A percentile compares a stretch with the other conserved stretches of the same genome.
phyloP scores from a whole-genome alignment of 2,113 vertebrate species.

The Pterocles burchelli region DNA sequence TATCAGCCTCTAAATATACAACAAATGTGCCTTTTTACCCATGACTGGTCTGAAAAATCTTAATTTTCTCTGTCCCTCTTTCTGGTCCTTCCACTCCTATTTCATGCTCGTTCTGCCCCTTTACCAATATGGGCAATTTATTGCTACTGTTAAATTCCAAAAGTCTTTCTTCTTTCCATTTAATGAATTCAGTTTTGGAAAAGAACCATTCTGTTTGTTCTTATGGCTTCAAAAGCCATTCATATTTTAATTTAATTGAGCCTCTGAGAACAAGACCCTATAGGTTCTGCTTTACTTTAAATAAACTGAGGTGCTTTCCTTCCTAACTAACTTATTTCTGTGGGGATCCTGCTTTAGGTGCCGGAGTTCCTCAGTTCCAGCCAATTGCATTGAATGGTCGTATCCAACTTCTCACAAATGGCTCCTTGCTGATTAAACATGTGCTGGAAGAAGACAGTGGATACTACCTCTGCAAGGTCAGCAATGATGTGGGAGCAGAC shows the following conservation, averaged over 20 bases:
- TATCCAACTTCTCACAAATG: conserved; percentile 93
- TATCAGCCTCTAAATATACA: conserved; percentile 59
- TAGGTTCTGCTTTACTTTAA: neutral
- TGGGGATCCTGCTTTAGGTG: conserved; percentile 73
- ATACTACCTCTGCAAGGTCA: conserved; percentile 99
- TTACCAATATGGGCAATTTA: neutral
- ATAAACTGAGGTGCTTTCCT: neutral
- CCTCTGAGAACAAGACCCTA: neutral
- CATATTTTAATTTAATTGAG: neutral
- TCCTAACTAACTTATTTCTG: neutral
- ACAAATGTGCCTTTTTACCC: conserved; percentile 62
- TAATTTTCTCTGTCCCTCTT: neutral
- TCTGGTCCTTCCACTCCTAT: neutral
- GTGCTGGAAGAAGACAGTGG: conserved; percentile 97
- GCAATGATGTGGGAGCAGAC: conserved; percentile 99
- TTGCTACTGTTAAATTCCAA: neutral
- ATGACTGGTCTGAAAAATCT: neutral
- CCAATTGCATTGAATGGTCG: conserved; percentile 93
- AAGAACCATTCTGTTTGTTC: rapidly evolving
- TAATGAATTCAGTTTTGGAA: neutral
- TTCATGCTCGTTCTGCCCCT: neutral
- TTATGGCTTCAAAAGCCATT: neutral
- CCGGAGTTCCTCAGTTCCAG: conserved; percentile 97
- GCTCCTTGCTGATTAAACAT: conserved; percentile 95
- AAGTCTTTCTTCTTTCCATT: neutral